Base-by-base conservation (phyloP, 2,797 vertebrate genomes). In the Coccyzus lansbergi region DNA sequence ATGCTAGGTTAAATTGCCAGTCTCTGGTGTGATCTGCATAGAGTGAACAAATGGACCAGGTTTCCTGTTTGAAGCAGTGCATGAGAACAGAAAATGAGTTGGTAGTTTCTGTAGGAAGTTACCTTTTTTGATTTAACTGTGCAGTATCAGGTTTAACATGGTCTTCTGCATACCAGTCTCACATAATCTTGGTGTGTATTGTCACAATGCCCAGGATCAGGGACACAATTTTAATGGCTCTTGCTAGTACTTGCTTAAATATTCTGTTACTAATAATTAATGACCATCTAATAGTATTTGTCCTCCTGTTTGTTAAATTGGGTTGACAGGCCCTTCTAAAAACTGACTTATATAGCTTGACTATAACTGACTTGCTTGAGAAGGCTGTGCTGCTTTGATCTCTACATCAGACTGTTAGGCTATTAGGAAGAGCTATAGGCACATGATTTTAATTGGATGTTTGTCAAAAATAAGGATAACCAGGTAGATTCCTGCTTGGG, bases 91-190 rank as follows among this genome's bases (percentile, higher is more conserved):
- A 79, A 80, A 51, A 36, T 33, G 4, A 68, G 4, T 25, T 72
- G 7, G 18, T 67, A 34, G 22, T 22, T 83, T 77, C 49, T 63
- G 14, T 63, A 33, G 44, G 8, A 64, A 29, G 14, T 20, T 86
- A 34, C 4, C 2, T 24, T 60, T 74, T 55, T 51, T 75, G 0
- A 15, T 15, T 81, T n/a, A 78, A 34, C 46, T 49, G 4, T 59
- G 17, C 12, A 10, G 3, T 56, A 25, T 70, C 44, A 76, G 15
- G 25, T 44, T 58, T 63, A 44, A 20, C 13, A 68, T 75, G 21
- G 0, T 5, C 3, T 60, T 71, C 8, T 34, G 25, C 6, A 0
- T 76, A 31, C 25, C 26, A 26, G 0, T 83, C 28, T 85, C n/a
- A 5, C 12, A 3, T 40, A 44, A 24, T 86, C 20, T 56, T 58